These are phyloP conservation scores for Samia ricini DNA, from an alignment of 1,140 invertebrate species.

Conservation along the genomic window DNA sequence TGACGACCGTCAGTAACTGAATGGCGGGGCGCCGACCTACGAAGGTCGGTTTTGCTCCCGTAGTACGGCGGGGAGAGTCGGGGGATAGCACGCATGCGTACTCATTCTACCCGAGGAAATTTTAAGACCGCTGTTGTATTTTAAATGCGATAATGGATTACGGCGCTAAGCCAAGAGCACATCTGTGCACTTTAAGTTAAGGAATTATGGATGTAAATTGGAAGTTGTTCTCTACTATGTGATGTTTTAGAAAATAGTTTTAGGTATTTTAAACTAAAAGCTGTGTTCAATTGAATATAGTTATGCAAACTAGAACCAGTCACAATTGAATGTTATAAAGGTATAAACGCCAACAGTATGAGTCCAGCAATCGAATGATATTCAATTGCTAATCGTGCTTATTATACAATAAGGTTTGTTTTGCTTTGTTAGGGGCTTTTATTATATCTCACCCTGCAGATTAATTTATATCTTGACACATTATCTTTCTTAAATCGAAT, in stretches of 20 bases:
- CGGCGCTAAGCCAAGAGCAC: neutral
- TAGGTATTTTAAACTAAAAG: neutral
- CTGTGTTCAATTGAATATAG: no score
- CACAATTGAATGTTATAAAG: no score
- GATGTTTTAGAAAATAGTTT: neutral
- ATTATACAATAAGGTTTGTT: no score
- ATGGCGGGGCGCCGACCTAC: slow-evolving; percentile 62
- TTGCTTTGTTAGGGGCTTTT: no score
- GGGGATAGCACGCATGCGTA: slow-evolving; percentile 45
- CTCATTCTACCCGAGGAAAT: neutral
- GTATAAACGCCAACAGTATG: no score
- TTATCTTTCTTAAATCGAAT: no score
- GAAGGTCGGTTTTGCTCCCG: slow-evolving; percentile 49
- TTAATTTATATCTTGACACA: no score
- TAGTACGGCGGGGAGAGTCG: slow-evolving; percentile 46
- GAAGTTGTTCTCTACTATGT: neutral
- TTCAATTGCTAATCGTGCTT: no score
- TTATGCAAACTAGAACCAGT: no score
- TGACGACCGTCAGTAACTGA: slow-evolving; percentile 47
- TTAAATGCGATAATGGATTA: slow-evolving; percentile 1
- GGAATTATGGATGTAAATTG: neutral
- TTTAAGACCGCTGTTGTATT: slow-evolving; percentile 4
- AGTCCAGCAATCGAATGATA: no score
- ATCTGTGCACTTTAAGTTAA: neutral
- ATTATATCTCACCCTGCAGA: no score